Percentiles rank a stretch among this genome's conserved stretches.
Evolutionary conservation across 2,888 invertebrate genomes (phyloP).

Genomic region (Mystacides longicornis): DNA sequence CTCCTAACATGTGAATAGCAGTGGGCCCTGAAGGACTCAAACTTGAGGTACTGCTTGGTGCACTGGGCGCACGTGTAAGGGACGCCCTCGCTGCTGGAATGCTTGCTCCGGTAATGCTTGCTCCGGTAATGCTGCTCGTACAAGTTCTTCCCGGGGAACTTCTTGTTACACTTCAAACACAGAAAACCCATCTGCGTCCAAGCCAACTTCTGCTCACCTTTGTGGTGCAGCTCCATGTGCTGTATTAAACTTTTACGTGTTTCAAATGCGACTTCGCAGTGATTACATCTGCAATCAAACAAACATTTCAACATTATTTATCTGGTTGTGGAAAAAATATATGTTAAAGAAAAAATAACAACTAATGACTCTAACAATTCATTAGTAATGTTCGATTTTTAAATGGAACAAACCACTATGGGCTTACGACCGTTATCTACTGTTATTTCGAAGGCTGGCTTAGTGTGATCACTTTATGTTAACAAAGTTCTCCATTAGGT

Average conservation of each 20-base stretch:
- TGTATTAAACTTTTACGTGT: background rate
- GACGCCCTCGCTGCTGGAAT: background rate
- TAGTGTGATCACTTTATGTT: too few species aligned
- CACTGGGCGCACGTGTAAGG: background rate
- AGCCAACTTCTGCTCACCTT: background rate
- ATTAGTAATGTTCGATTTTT: too few species aligned
- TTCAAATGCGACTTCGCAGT: background rate
- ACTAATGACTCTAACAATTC: too few species aligned
- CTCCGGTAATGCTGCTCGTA: background rate
- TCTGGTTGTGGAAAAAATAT: too few species aligned
- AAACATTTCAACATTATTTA: background rate
- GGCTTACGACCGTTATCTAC: too few species aligned
- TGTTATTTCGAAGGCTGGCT: too few species aligned
- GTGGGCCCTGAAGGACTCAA: background rate
- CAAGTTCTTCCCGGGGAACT: background rate
- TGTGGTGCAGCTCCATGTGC: background rate
- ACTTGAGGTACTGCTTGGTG: background rate
- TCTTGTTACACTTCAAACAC: background rate
- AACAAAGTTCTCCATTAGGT: too few species aligned
- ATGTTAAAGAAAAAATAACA: too few species aligned
- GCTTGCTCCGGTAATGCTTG: background rate
- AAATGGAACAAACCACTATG: too few species aligned
- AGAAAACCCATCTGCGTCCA: background rate
- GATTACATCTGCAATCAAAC: background rate
- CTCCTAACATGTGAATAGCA: slow-evolving; percentile 5